phyloP scores from a whole-genome alignment of 2,113 vertebrate species.

The Poeciliopsis retropinna region DNA sequence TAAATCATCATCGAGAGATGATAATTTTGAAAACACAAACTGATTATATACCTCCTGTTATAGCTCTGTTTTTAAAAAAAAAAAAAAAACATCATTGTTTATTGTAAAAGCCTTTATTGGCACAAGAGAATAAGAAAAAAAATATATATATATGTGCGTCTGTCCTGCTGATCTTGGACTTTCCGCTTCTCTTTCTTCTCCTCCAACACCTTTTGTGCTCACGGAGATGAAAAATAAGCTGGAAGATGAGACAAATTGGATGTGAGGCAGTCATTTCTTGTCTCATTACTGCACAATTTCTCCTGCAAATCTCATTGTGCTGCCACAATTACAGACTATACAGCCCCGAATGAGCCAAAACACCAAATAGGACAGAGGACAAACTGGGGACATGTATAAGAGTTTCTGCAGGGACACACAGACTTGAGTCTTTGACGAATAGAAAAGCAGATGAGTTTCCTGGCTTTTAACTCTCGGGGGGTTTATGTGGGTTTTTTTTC shows the following conservation, averaged over 20 bases:
- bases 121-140: not conserved
- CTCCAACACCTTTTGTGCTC: constrained; percentile 31
- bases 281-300: constrained; percentile 31
- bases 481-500: constrained; percentile 35
- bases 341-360: constrained; percentile 39
- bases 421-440: constrained; percentile 12
- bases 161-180: constrained; percentile 14
- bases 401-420: constrained; percentile 34
- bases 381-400: constrained; percentile 5
- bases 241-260: constrained; percentile 1
- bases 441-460: constrained; percentile 40
- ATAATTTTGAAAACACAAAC: not conserved
- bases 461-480: constrained; percentile 19
- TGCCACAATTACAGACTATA: constrained; percentile 10
- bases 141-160: constrained; percentile 12
- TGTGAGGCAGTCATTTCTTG: constrained; percentile 44
- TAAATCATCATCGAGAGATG: not conserved
- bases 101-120: not conserved
- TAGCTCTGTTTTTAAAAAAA: not conserved
- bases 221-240: constrained; percentile 27
- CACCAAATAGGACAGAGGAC: constrained; percentile 31
- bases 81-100: not conserved
- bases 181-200: not conserved
- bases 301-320: constrained; percentile 43
- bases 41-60: not conserved